A percentile compares a stretch with the other conserved stretches of the same genome.
These are phyloP conservation scores for Trididemnum nubilum DNA, from an alignment of 23 tunicate species.

Conservation along the genomic window DNA sequence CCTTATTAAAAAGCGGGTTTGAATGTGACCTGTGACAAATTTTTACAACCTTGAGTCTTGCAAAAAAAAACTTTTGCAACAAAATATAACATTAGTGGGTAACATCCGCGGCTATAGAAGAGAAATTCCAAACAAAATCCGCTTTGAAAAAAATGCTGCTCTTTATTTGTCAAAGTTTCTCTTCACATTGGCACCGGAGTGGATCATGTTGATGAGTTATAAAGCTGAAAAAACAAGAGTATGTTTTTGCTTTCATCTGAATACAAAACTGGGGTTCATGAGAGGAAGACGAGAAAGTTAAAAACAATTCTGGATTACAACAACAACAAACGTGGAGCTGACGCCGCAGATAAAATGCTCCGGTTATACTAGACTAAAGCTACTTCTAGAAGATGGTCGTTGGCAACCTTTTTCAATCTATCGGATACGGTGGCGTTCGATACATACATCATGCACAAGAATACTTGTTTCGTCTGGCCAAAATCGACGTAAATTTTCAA, in stretches of 20 bases:
- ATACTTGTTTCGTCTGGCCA: neutral
- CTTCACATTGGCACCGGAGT: neutral
- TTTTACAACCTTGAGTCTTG: constrained; percentile 21
- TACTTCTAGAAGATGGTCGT: neutral
- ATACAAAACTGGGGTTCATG: neutral
- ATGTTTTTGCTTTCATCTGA: constrained; percentile 4
- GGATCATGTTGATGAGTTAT: constrained; percentile 23
- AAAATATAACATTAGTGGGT: constrained; percentile 21
- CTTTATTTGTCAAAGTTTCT: constrained; percentile 9
- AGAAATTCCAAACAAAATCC: constrained; percentile 28
- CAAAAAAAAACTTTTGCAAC: constrained; percentile 17
- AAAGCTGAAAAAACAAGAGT: constrained; percentile 18
- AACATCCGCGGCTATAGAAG: constrained; percentile 32
- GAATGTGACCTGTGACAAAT: constrained; percentile 33
- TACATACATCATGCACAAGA: constrained; percentile 4
- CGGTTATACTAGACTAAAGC: neutral
- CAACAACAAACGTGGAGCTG: neutral
- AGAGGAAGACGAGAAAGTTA: neutral
- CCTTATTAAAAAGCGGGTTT: constrained; percentile 23
- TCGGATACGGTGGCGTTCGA: neutral
- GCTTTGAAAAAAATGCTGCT: constrained; percentile 15
- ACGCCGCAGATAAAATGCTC: constrained; percentile 3
- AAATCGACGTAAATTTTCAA: neutral
- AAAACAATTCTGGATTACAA: constrained; percentile 15
- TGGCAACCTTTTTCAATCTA: constrained; percentile 7